A percentile compares a stretch with the other conserved stretches of the same genome.
Evolutionary conservation across 2,113 vertebrate genomes (phyloP).

Genomic region (Anarrhichthys ocellatus): DNA sequence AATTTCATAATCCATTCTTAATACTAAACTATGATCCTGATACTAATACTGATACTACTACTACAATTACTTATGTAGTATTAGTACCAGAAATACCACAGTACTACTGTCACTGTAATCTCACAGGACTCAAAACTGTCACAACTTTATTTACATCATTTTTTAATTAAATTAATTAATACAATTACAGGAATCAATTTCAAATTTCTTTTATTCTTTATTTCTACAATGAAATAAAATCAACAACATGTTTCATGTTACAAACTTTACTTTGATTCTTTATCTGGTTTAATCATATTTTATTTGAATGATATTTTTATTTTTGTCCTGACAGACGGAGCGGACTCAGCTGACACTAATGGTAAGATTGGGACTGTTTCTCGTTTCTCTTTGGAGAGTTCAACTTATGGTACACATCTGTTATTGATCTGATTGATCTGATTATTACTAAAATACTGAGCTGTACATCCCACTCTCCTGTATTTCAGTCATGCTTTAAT

Average conservation of each 20-base stretch:
- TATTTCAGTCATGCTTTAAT: neutral
- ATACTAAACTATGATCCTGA: neutral
- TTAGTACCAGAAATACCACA: neutral
- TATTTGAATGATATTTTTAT: neutral
- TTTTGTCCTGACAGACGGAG: constrained; percentile 23
- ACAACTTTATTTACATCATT: neutral
- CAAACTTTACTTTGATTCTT: no score
- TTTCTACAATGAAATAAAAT: no score
- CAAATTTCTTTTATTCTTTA: neutral
- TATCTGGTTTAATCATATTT: no score
- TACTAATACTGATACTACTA: neutral
- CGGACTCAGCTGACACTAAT: constrained; percentile 35
- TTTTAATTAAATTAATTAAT: no score
- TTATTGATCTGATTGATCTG: neutral
- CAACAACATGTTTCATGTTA: no score
- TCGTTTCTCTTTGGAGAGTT: neutral
- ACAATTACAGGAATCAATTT: no score
- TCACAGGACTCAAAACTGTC: no score
- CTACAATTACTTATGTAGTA: neutral
- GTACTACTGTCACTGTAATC: no score
- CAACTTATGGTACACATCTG: neutral
- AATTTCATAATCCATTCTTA: neutral
- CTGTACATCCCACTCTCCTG: neutral
- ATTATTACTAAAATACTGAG: neutral
- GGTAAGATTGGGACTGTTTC: neutral